Evolutionary conservation across 2,797 vertebrate genomes (phyloP), one percentile per base, ranked within the genome.

Genomic region (Arnoldichthys spilopterus): DNA sequence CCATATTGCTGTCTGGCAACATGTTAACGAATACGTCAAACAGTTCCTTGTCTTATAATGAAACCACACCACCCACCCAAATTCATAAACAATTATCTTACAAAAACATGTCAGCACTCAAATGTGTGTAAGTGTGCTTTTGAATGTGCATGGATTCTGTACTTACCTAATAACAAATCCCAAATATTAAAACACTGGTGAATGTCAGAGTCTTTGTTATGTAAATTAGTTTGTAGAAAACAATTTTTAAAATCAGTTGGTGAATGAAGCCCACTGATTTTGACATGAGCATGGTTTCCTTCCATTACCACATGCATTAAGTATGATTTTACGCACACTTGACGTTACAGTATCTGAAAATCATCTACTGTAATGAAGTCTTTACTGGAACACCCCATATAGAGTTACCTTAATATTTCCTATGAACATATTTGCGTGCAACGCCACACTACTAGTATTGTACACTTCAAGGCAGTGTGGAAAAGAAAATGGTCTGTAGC

Each of bases 361-460:
- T 51, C 20, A 43, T 30, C 20, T 47, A 15, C 43, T 34, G 45
- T 76, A n/a, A 59, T 5, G 15, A 56, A 53, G 12, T 26, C 30
- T 16, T 72, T 78, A 62, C 68, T 43, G 59, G 68, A 64, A 78
- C 58, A 53, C 47, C 45, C 11, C 47, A 40, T 51, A 34, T 53
- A n/a, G 7, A 72, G 22, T 78, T 72, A 53, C 68, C 76, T 59
- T 40, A 61, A 61, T 22, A 24, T 72, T 6, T 11, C 68, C 28
- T 64, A 24, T 22, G 16, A 30, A 63, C 18, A 43, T 78, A 43
- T 72, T 22, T 59, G 11, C 9, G 28, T 16, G 5, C 5, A 58
- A 67, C 13, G 8, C 64, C n/a, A 32, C 18, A 72, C 22, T 45
- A 26, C 54, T 74, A 20, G 26, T 22, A 59, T 30, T 63, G 22